Conservation (phyloP, 2,797 vertebrate genomes). For the Hirundo rustica region DNA sequence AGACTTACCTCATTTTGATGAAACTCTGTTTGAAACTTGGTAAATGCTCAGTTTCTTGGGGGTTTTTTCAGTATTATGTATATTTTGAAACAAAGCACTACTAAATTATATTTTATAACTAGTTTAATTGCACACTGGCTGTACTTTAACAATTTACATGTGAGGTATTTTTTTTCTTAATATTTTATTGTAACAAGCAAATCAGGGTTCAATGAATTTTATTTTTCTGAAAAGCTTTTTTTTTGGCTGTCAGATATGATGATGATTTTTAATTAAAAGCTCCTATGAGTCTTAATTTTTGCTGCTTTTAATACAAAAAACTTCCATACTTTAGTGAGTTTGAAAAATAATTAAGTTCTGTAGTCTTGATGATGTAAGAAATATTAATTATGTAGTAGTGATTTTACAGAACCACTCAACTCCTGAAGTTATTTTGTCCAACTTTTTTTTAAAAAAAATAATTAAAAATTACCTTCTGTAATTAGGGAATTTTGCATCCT, state of each 20-base stretch:
- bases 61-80: conserved; percentile 33
- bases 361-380: not conserved
- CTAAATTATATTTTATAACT: conserved; percentile 52
- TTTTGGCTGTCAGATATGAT: not conserved
- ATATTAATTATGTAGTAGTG: not conserved
- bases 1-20: conserved; percentile 82
- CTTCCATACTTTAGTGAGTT: not conserved
- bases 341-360: not conserved
- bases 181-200: not conserved
- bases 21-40: conserved; percentile 79
- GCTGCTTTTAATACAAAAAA: conserved; percentile 20
- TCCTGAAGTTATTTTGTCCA: not conserved
- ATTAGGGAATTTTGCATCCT: not conserved
- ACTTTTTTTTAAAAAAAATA: not conserved
- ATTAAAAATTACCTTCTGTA: not conserved
- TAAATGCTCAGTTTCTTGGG: conserved; percentile 13
- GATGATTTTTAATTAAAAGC: conserved; percentile 3
- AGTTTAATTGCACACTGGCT: conserved; percentile 47
- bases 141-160: conserved; percentile 56
- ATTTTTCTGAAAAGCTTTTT: not conserved
- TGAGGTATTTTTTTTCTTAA: not conserved
- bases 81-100: conserved; percentile 52
- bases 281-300: conserved; percentile 8
- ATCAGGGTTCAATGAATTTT: conserved; percentile 2
- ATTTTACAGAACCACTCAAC: not conserved